Evolutionary conservation across 2,113 vertebrate species (phyloP).

Genomic region (Cryptomyrus ogoouensis): DNA sequence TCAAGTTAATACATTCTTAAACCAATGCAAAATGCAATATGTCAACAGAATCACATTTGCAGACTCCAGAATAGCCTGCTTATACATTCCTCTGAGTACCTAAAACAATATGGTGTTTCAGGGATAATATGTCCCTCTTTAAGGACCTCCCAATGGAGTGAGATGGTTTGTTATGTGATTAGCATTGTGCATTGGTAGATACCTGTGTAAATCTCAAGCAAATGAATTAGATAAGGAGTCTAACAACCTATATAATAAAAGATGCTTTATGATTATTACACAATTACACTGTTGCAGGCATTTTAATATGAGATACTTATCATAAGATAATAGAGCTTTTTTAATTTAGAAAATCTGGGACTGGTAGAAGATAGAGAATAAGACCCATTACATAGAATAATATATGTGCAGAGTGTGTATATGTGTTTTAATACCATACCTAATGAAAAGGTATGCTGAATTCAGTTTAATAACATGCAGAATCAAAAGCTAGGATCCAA

Average conservation of each 20-base stretch:
- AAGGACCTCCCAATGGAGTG: background rate
- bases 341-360: background rate
- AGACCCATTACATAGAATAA: background rate
- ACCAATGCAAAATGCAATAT: background rate
- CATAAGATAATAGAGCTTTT: background rate
- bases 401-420: background rate
- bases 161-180: background rate
- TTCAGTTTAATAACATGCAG: constrained; percentile 1
- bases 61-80: background rate
- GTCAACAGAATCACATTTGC: background rate
- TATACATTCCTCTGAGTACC: background rate
- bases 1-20: background rate
- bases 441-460: background rate
- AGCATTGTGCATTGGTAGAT: background rate
- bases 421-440: background rate
- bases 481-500: background rate
- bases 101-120: background rate
- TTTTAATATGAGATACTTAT: background rate
- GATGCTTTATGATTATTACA: background rate
- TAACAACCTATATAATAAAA: background rate
- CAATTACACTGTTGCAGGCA: background rate
- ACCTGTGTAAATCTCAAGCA: background rate
- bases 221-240: background rate
- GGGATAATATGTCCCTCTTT: background rate
- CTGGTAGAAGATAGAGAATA: background rate